Evolutionary conservation across 2,888 invertebrate genomes (phyloP).

Genomic region (Taphrorychus bicolor): DNA sequence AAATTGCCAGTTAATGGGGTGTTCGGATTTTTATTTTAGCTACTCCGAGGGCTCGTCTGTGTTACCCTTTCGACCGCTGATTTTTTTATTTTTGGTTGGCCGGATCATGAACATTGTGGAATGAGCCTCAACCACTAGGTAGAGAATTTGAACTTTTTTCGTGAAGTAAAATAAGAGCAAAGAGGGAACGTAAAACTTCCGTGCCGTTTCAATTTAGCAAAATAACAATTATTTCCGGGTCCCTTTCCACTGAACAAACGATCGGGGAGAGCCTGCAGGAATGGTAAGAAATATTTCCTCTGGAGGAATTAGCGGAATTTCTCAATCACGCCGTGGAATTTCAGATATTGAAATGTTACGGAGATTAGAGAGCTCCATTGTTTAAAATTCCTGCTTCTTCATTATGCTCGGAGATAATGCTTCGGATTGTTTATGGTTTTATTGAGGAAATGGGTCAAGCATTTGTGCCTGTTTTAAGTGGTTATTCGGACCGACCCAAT

Average conservation of each 20-base stretch:
- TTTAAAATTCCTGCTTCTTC: conserved; percentile 14
- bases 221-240: not conserved
- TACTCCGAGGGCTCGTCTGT: not conserved
- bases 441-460: conserved; percentile 1
- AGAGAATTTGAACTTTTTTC: too few species aligned
- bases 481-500: too few species aligned
- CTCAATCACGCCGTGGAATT: conserved; percentile 30
- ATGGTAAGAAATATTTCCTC: conserved; percentile 14
- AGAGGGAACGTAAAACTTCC: not conserved
- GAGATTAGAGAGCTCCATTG: conserved; percentile 23
- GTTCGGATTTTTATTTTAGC: not conserved
- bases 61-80: not conserved
- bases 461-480: too few species aligned
- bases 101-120: too few species aligned
- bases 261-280: too few species aligned
- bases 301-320: conserved; percentile 25
- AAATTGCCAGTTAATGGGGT: conserved; percentile 19
- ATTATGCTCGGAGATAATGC: conserved; percentile 1
- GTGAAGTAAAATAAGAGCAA: too few species aligned
- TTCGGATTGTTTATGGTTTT: not conserved
- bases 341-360: conserved; percentile 25
- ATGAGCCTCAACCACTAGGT: too few species aligned
- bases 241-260: not conserved
- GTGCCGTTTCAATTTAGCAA: not conserved
- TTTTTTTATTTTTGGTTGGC: not conserved